Evolutionary conservation across 2,113 vertebrate genomes (phyloP), one percentile per base, ranked within the genome.

Genomic region (Rhinichthys klamathensis): DNA sequence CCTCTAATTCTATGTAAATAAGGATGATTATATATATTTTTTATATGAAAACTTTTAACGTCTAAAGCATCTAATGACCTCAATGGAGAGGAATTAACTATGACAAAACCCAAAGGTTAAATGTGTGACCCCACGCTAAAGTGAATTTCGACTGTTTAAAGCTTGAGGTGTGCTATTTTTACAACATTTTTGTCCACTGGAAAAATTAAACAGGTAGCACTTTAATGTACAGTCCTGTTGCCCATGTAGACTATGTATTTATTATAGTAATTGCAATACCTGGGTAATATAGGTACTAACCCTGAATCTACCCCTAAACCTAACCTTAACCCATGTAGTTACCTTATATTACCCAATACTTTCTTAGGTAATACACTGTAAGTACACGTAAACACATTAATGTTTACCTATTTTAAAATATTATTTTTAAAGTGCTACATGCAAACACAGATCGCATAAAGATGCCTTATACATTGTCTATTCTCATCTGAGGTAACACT

Each of bases 401-500:
- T 41, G 41, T 41, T 41, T 41, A 41, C 41, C 41, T 41, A 41
- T 41, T 41, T 41, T 9, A 41, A 41, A 41, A 41, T 8, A 16
- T 51, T 51, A 16, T 5, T 51, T 15, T 51, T 16, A 15, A 49
- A 49, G 32, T 15, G 61, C 30, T n/a, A 41, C n/a, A 61, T 61
- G n/a, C 23, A 41, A 81, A 12, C 25, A 13, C 41, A 30, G 0
- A 46, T 13, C 51, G n/a, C 83, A 80, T 80, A 32, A 32, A 77
- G 49, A 61, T 60, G n/a, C 25, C 78, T 91, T 84, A 84, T 67
- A 85, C 83, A 85, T 80, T 82, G 87, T 88, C 89, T 85, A 58
- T 54, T 79, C 44, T 83, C 27, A 85, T 89, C 80, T 90, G 21
- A 54, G 44, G 56, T 87, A 88, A 87, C 78, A 84, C 78, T 77